Percentiles rank a stretch among this genome's conserved stretches.
Evolutionary conservation across 2,797 vertebrate genomes (phyloP).

Genomic region (Gobionotothen gibberifrons): DNA sequence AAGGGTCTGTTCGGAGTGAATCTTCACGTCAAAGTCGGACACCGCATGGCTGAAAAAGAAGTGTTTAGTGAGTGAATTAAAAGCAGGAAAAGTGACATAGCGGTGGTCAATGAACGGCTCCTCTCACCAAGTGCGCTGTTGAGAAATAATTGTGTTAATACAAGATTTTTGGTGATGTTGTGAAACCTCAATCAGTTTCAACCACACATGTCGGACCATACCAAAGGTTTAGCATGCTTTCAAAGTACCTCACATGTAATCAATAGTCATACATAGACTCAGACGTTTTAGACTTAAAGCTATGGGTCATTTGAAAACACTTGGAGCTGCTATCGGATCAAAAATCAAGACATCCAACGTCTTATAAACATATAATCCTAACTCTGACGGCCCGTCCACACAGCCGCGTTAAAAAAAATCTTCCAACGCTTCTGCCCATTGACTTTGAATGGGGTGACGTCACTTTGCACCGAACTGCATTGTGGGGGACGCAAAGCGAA

Average conservation of each 20-base stretch:
- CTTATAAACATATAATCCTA: background rate
- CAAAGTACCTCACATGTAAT: conserved; percentile 13
- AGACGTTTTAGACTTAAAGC: background rate
- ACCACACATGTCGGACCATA: conserved; percentile 35
- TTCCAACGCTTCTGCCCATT: no score
- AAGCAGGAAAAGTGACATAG: conserved; percentile 27
- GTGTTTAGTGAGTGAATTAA: conserved; percentile 42
- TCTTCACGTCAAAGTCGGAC: conserved; percentile 24
- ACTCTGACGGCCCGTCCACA: no score
- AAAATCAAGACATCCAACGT: background rate
- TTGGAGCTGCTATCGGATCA: background rate
- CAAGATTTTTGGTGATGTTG: background rate
- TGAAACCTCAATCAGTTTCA: conserved; percentile 3
- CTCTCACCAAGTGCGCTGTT: conserved; percentile 22
- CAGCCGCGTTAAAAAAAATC: no score
- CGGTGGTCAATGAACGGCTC: conserved; percentile 16
- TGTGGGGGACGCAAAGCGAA: no score
- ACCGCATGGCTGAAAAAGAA: conserved; percentile 41
- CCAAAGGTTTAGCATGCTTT: conserved; percentile 33
- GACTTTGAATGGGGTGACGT: no score
- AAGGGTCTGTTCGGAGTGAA: conserved; percentile 13
- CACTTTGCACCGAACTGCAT: no score
- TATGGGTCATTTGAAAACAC: conserved; percentile 1
- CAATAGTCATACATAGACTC: background rate
- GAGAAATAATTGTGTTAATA: conserved; percentile 34